These are phyloP conservation scores for Euura saliciscinereae DNA, from an alignment of 1,140 invertebrate species.

Conservation along the genomic window DNA sequence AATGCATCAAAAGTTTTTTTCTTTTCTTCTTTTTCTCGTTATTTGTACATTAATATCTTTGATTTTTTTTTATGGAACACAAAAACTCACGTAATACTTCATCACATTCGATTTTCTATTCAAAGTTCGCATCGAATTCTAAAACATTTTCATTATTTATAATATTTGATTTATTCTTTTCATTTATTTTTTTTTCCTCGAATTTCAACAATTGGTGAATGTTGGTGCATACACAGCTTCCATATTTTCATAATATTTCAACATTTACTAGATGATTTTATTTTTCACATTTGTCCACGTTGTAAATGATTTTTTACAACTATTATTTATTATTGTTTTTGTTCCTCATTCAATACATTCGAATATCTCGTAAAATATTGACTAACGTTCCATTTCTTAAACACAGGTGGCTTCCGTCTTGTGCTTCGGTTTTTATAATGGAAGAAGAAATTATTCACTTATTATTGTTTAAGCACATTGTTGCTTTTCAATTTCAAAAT, in stretches of 20 bases:
- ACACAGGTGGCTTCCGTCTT: constrained; percentile 32
- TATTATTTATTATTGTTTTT: constrained; percentile 2
- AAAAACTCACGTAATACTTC: neutral
- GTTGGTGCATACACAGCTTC: constrained; percentile 42
- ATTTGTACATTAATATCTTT: neutral
- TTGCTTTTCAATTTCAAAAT: constrained; percentile 8
- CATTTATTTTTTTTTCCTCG: constrained; percentile 11
- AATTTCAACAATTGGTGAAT: constrained; percentile 20
- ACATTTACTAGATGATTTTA: constrained; percentile 23
- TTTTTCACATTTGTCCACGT: neutral
- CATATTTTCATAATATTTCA: constrained; percentile 32
- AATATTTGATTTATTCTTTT: too few relatives aligned
- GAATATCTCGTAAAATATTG: constrained; percentile 38
- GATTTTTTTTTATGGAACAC: neutral
- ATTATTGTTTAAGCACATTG: constrained; percentile 1
- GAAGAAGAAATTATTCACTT: constrained; percentile 49
- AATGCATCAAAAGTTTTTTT: neutral
- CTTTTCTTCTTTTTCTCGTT: neutral
- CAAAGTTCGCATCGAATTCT: constrained; percentile 17
- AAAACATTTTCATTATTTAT: constrained; percentile 14
- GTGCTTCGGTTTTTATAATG: constrained; percentile 38
- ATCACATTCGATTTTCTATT: neutral
- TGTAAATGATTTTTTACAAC: neutral
- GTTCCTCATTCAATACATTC: neutral
- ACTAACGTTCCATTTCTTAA: constrained; percentile 40